Conservation (phyloP, 2,113 vertebrate species). For the Myiopsitta monachus region DNA sequence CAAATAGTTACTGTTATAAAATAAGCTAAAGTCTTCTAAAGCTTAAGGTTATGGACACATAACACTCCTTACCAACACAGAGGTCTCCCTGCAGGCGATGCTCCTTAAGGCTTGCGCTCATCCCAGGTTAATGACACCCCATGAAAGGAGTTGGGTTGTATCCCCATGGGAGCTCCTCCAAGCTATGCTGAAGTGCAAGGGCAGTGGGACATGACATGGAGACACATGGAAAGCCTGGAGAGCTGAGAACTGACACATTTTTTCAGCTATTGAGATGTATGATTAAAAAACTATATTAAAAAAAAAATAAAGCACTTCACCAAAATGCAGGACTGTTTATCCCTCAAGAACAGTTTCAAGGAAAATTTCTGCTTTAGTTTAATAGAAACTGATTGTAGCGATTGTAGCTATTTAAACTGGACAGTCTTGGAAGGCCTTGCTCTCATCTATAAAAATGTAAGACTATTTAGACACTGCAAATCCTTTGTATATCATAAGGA, state of each 20-base stretch:
- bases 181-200: neutral
- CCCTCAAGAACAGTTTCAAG: neutral
- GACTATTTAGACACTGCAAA: neutral
- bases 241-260: neutral
- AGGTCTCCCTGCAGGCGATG: neutral
- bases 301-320: neutral
- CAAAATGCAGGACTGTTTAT: neutral
- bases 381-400: neutral
- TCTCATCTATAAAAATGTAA: neutral
- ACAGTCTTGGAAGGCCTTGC: neutral
- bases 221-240: neutral
- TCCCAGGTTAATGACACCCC: neutral
- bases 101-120: neutral
- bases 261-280: neutral
- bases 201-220: neutral
- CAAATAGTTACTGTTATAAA: neutral
- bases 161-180: neutral
- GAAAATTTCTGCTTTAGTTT: neutral
- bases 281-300: neutral
- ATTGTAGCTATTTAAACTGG: neutral
- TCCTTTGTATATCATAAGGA: neutral
- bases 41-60: neutral
- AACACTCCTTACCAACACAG: neutral
- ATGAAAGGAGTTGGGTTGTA: rapidly evolving
- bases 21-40: neutral